Evolutionary conservation across 92 coral and sea anemone genomes (phyloP), one percentile per base, ranked within the genome.

Genomic region (Pocillopora grandis): DNA sequence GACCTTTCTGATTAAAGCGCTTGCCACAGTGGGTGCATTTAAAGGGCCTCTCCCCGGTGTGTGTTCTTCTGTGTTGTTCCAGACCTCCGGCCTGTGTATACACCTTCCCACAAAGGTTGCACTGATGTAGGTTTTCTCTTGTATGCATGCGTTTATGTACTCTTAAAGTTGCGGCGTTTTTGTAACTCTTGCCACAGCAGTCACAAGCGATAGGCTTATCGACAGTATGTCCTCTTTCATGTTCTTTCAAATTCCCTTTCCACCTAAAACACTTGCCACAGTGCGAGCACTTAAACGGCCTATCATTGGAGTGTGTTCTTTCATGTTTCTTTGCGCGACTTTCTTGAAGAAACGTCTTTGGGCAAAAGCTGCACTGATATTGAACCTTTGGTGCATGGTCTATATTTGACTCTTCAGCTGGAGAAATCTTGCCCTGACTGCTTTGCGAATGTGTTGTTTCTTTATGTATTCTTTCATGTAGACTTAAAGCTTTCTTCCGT

Each of bases 1-100:
- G 68, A 17, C 68, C 68, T 9, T 20, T 27, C 68, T 19, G 68
- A 64, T 20, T 18, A 9, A 64, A 64, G 27, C 23, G 18, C 68
- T 64, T 64, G 20, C 23, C 68, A 64, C 68, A 64, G 2, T 64
- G 68, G 9, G 31, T 18, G 68, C 68, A 64, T 64, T 64, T 27
- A 64, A 64, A 64, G 21, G 68, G 68, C 68, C 68, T 64, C 68
- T 64, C 68, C 21, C 68, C 68, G n/a, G 68, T 64, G 31, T 64
- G 68, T 2, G 68, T 64, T 64, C 68, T 19, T 20, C 18, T 64
- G 23, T 64, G 68, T 16, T 17, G 23, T 9, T 64, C 10, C 68
- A 64, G 68, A 64, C 21, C 21, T 16, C 68, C 21, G 1, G 23
- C 20, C 23, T 19, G 68, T 10, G 68, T 64, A 64, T 17, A 19